phyloP scores from a whole-genome alignment of 2,797 vertebrate species.

The Ataeniobius toweri region DNA sequence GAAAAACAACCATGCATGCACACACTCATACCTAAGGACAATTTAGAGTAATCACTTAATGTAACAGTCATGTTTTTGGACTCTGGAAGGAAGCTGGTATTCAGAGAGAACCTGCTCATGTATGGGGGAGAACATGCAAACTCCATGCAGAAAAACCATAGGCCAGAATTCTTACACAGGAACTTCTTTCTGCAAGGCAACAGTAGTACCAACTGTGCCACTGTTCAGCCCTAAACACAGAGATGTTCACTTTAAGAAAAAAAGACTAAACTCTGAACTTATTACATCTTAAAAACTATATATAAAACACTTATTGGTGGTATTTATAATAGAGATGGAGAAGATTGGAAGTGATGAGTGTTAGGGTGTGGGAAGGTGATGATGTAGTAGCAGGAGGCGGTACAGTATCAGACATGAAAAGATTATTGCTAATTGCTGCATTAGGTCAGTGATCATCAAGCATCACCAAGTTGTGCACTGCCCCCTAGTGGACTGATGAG shows the following conservation, averaged over 20 bases:
- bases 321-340: not conserved
- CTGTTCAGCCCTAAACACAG: not conserved
- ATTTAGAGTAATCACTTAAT: no score
- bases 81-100: no score
- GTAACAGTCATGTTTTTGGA: no score
- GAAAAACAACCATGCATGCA: no score
- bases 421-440: not conserved
- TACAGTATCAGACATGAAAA: not conserved
- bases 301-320: not conserved
- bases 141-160: no score
- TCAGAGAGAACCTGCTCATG: no score
- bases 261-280: not conserved
- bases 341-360: not conserved
- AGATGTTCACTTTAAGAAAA: not conserved
- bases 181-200: no score
- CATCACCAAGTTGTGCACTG: conserved; percentile 15
- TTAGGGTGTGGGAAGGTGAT: not conserved
- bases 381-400: not conserved
- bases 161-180: no score
- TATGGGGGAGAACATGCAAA: no score
- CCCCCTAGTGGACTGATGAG: conserved; percentile 53
- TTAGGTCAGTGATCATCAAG: not conserved
- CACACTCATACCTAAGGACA: no score
- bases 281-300: not conserved
- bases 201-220: not conserved